Conservation (phyloP, 2,113 vertebrate species). For the Nothoprocta pentlandii region DNA sequence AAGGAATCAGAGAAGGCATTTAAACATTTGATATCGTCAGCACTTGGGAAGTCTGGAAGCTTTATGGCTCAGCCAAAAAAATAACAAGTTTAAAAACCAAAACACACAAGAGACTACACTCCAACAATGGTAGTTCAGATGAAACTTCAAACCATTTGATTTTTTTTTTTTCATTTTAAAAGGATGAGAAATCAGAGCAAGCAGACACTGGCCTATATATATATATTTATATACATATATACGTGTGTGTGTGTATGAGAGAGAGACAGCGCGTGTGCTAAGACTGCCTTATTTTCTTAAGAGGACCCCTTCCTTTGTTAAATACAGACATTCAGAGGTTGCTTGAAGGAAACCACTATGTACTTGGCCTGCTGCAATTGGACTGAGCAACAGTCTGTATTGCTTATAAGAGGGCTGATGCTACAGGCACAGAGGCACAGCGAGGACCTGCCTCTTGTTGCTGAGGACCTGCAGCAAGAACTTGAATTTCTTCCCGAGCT, state of each 20-base stretch:
- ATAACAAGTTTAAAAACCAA: not conserved
- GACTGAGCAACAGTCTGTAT: not conserved
- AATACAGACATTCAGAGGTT: not conserved
- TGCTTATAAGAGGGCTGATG: not conserved
- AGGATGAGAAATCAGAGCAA: not conserved
- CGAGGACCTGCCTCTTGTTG: too few relatives aligned
- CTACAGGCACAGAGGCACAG: not conserved
- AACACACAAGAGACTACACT: not conserved
- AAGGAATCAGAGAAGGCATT: not conserved
- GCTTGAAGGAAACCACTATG: not conserved
- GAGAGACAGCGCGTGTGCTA: not conserved
- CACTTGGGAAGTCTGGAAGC: not conserved
- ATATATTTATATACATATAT: not conserved
- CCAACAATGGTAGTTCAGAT: rapidly evolving
- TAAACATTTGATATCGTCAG: not conserved
- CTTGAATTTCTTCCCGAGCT: not conserved
- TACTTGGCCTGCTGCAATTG: not conserved
- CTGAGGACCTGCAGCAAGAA: not conserved
- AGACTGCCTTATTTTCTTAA: not conserved
- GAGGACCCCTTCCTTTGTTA: not conserved
- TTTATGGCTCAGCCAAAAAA: not conserved
- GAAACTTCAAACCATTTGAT: not conserved
- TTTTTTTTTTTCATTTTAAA: not conserved
- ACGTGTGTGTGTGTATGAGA: too few relatives aligned
- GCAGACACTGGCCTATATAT: not conserved